These are phyloP conservation scores for Scortum barcoo DNA, from an alignment of 2,113 vertebrate genomes.

Conservation along the genomic window DNA sequence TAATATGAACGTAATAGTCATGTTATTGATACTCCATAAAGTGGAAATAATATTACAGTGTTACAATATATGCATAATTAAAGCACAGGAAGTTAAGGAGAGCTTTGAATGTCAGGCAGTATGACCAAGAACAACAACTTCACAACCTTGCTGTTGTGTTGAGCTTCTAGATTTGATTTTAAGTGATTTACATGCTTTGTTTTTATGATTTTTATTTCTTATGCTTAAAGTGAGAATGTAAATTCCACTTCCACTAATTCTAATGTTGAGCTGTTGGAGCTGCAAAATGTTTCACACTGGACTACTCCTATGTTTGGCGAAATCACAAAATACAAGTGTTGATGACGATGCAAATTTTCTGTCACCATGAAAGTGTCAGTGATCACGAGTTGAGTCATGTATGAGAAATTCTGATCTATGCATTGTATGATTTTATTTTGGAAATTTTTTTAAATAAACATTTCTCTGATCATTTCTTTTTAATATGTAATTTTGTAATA, in stretches of 20 bases:
- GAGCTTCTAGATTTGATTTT: not conserved
- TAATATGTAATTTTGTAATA: not conserved
- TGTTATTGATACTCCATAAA: constrained; percentile 5
- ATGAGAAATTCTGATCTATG: not conserved
- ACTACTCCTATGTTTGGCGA: not conserved
- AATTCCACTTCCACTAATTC: not conserved
- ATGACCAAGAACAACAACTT: not conserved
- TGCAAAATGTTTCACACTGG: not conserved
- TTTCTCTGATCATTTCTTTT: not conserved
- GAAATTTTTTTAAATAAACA: constrained; percentile 27
- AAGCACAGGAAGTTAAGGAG: not conserved
- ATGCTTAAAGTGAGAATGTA: not conserved
- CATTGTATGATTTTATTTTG: constrained; percentile 8
- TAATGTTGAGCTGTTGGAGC: not conserved
- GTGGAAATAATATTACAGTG: not conserved
- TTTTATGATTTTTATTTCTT: constrained; percentile 20
- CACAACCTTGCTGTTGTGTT: not conserved
- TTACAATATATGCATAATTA: constrained; percentile 19
- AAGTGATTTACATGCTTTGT: not conserved
- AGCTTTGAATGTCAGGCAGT: not conserved
- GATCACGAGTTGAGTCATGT: not conserved
- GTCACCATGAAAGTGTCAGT: not conserved
- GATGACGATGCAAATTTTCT: not conserved
- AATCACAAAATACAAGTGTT: not conserved
- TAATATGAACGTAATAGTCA: not conserved